Evolutionary conservation across 2,888 invertebrate species (phyloP).

Genomic region (Pollenia amentaria): DNA sequence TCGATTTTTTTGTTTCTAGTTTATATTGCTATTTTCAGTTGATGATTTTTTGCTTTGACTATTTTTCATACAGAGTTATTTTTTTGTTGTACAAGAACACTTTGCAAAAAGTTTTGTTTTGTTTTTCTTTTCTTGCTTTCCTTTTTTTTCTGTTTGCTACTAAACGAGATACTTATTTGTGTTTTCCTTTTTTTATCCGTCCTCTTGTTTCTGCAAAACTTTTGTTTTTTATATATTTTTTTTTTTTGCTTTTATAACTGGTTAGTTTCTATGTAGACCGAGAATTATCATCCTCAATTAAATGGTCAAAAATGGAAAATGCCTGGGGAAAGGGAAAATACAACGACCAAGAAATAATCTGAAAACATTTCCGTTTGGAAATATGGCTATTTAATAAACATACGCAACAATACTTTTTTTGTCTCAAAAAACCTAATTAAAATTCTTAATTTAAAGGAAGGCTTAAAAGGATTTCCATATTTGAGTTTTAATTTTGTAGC

Average conservation of each 20-base stretch:
- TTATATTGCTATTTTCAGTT: background rate
- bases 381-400: conserved; percentile 15
- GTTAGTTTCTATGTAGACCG: background rate
- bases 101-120: conserved; percentile 2
- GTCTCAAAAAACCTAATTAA: conserved; percentile 41
- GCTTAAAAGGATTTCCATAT: conserved; percentile 33
- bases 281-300: background rate
- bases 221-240: background rate
- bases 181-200: background rate
- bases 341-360: background rate
- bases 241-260: background rate
- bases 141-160: conserved; percentile 3
- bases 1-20: background rate
- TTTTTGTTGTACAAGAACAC: background rate
- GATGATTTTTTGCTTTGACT: background rate
- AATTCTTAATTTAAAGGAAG: conserved; percentile 38
- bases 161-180: conserved; percentile 19
- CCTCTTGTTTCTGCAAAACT: too few species aligned
- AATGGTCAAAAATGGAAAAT: background rate
- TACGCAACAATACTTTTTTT: background rate
- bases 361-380: conserved; percentile 39
- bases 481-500: conserved; percentile 14
- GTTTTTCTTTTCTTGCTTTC: background rate
- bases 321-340: background rate
- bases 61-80: background rate